Evolutionary conservation across 1,140 invertebrate species (phyloP).

Genomic region (Capitella teleta): DNA sequence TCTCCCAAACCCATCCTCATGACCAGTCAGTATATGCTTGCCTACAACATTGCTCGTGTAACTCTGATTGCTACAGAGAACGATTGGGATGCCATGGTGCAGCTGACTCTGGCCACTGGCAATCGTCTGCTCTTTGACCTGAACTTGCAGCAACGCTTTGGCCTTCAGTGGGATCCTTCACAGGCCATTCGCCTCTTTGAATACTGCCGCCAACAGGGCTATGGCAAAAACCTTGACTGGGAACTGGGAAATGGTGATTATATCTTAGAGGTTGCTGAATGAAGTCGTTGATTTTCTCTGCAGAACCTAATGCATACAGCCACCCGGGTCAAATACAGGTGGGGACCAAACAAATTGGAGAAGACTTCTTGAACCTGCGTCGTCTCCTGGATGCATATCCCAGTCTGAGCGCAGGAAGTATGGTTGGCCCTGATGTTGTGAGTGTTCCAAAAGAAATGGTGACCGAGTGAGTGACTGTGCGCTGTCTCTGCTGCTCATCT

Average conservation of each 20-base stretch:
- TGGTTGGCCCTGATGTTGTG: slow-evolving; percentile 2
- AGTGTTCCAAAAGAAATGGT: background rate
- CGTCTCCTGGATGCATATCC: slow-evolving; percentile 1
- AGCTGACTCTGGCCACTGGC: background rate
- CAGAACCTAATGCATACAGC: background rate
- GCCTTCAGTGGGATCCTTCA: slow-evolving; percentile 6
- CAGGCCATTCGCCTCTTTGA: slow-evolving; percentile 8
- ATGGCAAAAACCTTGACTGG: slow-evolving; percentile 5
- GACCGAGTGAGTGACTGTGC: background rate
- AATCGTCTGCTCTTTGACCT: slow-evolving; percentile 9
- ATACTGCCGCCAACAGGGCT: background rate
- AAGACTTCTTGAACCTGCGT: slow-evolving; percentile 4
- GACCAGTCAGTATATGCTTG: background rate
- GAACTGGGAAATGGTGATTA: slow-evolving; percentile 10
- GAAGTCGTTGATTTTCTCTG: background rate
- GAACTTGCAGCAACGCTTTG: slow-evolving; percentile 9
- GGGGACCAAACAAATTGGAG: slow-evolving; percentile 1
- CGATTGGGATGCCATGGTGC: background rate
- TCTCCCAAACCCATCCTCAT: background rate
- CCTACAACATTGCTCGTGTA: background rate
- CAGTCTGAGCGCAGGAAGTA: background rate
- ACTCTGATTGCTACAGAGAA: background rate
- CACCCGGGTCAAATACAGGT: background rate
- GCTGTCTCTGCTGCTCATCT: background rate
- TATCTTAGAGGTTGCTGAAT: background rate